A percentile compares a stretch with the other conserved stretches of the same genome.
These are phyloP conservation scores for Poecilia latipinna DNA, from an alignment of 2,113 vertebrate genomes.

Conservation along the genomic window DNA sequence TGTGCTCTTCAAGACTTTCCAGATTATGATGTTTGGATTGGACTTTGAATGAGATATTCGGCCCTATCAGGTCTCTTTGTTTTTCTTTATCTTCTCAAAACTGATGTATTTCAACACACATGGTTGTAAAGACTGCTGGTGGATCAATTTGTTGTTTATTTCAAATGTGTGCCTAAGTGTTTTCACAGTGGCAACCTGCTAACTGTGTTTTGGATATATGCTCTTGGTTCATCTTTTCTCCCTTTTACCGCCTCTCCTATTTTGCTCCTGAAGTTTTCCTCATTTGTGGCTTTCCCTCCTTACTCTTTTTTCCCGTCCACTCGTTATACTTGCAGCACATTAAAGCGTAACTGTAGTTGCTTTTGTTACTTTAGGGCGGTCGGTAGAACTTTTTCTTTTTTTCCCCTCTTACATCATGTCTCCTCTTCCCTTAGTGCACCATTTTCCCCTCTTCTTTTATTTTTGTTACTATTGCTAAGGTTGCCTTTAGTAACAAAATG, in stretches of 20 bases:
- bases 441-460: conserved; percentile 13
- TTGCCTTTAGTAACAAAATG: conserved; percentile 51
- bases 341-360: conserved; percentile 49
- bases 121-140: not conserved
- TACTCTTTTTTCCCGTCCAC: conserved; percentile 26
- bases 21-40: no score
- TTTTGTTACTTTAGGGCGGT: conserved; percentile 46
- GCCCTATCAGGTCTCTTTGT: not conserved
- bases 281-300: conserved; percentile 26
- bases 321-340: conserved; percentile 44
- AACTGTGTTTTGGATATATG: not conserved
- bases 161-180: not conserved
- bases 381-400: conserved; percentile 52
- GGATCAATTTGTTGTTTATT: not conserved
- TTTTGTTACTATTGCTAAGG: not conserved
- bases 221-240: conserved; percentile 2
- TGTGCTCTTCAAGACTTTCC: no score
- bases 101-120: not conserved
- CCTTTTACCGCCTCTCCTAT: conserved; percentile 13
- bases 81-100: not conserved
- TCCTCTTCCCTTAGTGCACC: conserved; percentile 39
- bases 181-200: conserved; percentile 7
- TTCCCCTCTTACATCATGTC: conserved; percentile 60
- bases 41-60: not conserved
- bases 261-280: conserved; percentile 34